Conservation (phyloP, 2,113 vertebrate genomes). For the Gymnorhina tibicen region DNA sequence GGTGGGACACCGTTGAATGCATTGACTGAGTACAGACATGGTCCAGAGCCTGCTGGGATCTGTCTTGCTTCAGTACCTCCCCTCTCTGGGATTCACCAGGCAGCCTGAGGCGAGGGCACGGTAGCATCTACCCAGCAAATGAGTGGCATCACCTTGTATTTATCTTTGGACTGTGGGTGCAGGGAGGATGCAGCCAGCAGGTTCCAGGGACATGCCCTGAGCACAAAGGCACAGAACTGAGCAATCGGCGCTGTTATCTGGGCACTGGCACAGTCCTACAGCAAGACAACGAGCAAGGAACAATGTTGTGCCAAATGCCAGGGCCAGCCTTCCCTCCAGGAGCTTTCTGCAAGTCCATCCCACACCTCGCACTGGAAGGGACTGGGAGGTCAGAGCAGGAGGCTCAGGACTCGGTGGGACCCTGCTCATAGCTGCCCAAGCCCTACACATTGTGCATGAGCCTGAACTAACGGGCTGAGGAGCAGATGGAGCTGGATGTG, state of each 20-base stretch:
- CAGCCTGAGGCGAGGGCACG: fast-evolving
- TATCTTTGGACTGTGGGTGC: background rate
- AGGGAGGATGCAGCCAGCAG: background rate
- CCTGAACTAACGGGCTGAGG: background rate
- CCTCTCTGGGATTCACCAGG: background rate
- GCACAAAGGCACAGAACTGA: background rate
- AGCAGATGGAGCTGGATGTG: fast-evolving
- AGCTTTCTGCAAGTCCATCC: background rate
- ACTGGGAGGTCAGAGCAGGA: background rate
- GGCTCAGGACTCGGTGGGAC: fast-evolving
- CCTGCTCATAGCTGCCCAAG: background rate
- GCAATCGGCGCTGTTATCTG: background rate
- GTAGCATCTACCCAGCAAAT: background rate
- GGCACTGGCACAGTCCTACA: background rate
- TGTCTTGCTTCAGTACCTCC: background rate
- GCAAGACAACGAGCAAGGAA: background rate
- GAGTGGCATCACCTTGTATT: background rate
- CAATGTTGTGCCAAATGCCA: background rate
- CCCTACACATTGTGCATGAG: fast-evolving
- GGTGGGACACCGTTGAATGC: background rate
- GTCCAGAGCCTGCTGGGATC: background rate
- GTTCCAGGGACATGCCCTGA: background rate
- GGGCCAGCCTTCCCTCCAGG: background rate
- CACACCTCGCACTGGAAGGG: fast-evolving
- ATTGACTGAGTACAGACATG: background rate